Conservation (phyloP, 2,888 invertebrate genomes). For the Nemurella pictetii region DNA sequence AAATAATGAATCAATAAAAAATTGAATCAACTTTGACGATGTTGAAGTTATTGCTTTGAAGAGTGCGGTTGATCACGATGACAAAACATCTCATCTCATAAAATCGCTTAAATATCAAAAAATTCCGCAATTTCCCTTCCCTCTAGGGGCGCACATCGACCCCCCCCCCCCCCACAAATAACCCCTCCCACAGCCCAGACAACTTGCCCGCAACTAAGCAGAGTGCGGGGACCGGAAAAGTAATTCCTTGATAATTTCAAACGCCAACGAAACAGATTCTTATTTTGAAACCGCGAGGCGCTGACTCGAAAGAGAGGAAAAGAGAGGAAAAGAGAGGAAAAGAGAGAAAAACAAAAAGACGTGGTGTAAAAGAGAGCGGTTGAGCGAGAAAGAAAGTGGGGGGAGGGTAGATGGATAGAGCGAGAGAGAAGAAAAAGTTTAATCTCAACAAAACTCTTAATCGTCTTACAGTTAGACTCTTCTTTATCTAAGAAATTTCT, state of each 20-base stretch:
- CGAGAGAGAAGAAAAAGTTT: slow-evolving; percentile 17
- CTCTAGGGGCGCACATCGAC: not conserved
- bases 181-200: slow-evolving; percentile 36
- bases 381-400: not conserved
- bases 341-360: not conserved
- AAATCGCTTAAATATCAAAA: not conserved
- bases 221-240: slow-evolving; percentile 51
- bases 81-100: not conserved
- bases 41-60: not conserved
- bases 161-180: slow-evolving; percentile 29
- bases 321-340: no score
- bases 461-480: slow-evolving; percentile 27
- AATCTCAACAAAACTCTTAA: slow-evolving; percentile 29
- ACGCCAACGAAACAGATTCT: slow-evolving; percentile 41
- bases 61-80: not conserved
- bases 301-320: slow-evolving; percentile 15
- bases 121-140: slow-evolving; percentile 32
- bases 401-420: not conserved
- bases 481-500: slow-evolving; percentile 20
- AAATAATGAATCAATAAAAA: no score
- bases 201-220: slow-evolving; percentile 29
- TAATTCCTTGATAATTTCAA: slow-evolving; percentile 58
- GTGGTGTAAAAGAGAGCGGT: not conserved
- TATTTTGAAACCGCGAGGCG: slow-evolving; percentile 21
- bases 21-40: no score